Percentiles rank a stretch among this genome's conserved stretches.
These are phyloP conservation scores for Papilio demoleus DNA, from an alignment of 2,888 invertebrate genomes.

Conservation along the genomic window DNA sequence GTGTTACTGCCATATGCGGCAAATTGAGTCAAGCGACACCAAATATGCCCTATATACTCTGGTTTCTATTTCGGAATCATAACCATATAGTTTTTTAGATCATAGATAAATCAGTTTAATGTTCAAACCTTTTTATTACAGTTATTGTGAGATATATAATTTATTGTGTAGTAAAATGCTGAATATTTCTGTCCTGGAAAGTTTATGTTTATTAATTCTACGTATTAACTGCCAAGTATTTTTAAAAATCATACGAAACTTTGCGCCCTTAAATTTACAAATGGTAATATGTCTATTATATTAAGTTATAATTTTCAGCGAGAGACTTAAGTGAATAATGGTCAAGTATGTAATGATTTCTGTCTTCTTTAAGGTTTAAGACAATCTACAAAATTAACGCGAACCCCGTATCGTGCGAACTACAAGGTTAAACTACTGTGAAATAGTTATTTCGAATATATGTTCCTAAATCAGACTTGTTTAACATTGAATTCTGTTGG, in stretches of 20 bases:
- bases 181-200: neutral
- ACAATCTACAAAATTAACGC: too few relatives aligned
- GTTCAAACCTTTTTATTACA: slow-evolving; percentile 19
- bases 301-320: too few relatives aligned
- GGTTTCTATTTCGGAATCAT: neutral
- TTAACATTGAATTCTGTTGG: neutral
- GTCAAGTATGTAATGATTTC: too few relatives aligned
- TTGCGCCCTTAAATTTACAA: too few relatives aligned
- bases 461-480: neutral
- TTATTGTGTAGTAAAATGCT: neutral
- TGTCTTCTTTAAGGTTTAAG: too few relatives aligned
- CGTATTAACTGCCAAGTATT: too few relatives aligned
- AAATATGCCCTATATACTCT: slow-evolving; percentile 11
- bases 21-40: neutral
- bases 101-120: slow-evolving; percentile 10
- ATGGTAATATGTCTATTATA: too few relatives aligned
- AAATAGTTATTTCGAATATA: too few relatives aligned
- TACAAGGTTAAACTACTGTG: neutral
- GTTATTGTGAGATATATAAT: neutral
- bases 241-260: too few relatives aligned
- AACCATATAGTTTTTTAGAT: neutral
- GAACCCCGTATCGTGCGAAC: too few relatives aligned
- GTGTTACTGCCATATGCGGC: slow-evolving; percentile 1
- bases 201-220: too few relatives aligned
- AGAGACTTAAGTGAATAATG: too few relatives aligned